Percentiles rank a stretch among this genome's conserved stretches.
Evolutionary conservation across 2,888 invertebrate genomes (phyloP).

Genomic region (Caenorhabditis sp.): DNA sequence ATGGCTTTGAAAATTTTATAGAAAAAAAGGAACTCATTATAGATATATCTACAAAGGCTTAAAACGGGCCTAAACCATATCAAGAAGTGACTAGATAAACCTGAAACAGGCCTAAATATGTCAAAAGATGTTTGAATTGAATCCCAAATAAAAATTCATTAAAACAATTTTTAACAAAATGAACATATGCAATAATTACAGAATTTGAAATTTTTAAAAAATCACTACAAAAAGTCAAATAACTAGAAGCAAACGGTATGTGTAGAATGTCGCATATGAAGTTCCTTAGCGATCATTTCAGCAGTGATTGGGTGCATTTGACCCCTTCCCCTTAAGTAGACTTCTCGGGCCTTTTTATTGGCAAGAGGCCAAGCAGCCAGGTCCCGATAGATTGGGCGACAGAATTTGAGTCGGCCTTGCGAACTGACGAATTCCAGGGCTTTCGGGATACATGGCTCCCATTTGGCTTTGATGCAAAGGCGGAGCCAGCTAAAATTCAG

Average conservation of each 20-base stretch:
- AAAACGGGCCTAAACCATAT: no score
- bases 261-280: slow-evolving; percentile 54
- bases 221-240: not conserved
- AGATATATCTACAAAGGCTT: no score
- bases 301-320: slow-evolving; percentile 61
- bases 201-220: not conserved
- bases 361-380: slow-evolving; percentile 51
- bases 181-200: no score
- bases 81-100: no score
- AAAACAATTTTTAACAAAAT: no score
- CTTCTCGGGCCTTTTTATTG: slow-evolving; percentile 48
- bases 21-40: no score
- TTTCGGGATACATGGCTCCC: slow-evolving; percentile 78
- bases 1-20: no score
- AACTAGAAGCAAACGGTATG: slow-evolving; percentile 58
- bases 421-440: slow-evolving; percentile 83
- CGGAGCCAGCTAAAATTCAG: slow-evolving; percentile 80
- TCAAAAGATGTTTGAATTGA: no score
- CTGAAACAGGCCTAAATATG: no score
- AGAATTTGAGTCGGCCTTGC: slow-evolving; percentile 90
- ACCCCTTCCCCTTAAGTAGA: slow-evolving; percentile 43
- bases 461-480: slow-evolving; percentile 80
- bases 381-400: slow-evolving; percentile 81
- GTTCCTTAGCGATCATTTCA: slow-evolving; percentile 61
- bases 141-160: no score